A percentile compares a stretch with the other conserved stretches of the same genome.
Evolutionary conservation across 2,888 invertebrate genomes (phyloP).

Genomic region (Podotricha telesiphe): DNA sequence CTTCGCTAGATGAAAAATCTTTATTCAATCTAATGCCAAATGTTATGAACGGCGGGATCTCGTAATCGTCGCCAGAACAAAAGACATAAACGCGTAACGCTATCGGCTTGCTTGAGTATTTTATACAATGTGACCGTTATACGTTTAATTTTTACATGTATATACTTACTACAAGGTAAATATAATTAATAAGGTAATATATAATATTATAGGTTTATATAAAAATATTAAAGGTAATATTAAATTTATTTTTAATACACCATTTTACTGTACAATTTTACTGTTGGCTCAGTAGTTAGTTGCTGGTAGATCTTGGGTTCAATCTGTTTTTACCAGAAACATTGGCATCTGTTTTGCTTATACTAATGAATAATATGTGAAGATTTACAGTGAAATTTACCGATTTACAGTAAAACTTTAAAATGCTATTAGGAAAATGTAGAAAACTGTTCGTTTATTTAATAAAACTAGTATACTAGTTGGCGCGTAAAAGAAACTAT

Average conservation of each 20-base stretch:
- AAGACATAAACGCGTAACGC: slow-evolving; percentile 39
- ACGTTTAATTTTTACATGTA: slow-evolving; percentile 16
- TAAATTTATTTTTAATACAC: slow-evolving; percentile 4
- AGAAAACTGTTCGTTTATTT: too few relatives aligned
- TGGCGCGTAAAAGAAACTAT: too few relatives aligned
- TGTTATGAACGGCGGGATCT: slow-evolving; percentile 16
- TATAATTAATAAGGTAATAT: too few relatives aligned
- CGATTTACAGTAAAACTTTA: too few relatives aligned
- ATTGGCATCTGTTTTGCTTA: too few relatives aligned
- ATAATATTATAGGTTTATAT: too few relatives aligned
- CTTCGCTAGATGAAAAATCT: not conserved
- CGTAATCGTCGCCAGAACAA: slow-evolving; percentile 33
- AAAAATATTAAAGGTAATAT: too few relatives aligned
- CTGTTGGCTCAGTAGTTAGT: not conserved
- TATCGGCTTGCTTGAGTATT: slow-evolving; percentile 28
- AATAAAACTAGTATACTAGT: too few relatives aligned
- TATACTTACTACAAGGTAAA: slow-evolving; percentile 24
- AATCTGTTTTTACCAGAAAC: too few relatives aligned
- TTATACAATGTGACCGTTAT: slow-evolving; percentile 37
- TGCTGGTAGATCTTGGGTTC: not conserved
- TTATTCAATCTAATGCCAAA: slow-evolving; percentile 12
- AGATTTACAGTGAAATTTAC: too few relatives aligned
- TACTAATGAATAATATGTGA: too few relatives aligned
- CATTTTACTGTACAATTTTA: not conserved
- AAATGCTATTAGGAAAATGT: too few relatives aligned